Evolutionary conservation across 2,797 vertebrate genomes (phyloP), one percentile per base, ranked within the genome.

Genomic region (Gadopsis marmoratus): DNA sequence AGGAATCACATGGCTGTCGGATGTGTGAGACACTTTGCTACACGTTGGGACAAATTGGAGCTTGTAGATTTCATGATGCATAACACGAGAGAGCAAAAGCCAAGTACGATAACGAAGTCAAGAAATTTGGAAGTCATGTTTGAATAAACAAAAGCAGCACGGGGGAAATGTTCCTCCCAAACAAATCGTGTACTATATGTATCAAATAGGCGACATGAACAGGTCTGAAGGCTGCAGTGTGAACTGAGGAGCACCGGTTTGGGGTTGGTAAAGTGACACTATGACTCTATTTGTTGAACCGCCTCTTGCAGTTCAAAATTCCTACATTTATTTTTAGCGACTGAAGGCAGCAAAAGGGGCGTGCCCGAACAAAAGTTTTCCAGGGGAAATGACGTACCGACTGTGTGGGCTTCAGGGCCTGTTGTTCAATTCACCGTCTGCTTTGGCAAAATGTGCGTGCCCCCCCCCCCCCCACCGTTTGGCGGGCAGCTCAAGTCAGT

Each of bases 301-400:
- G 29, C 29, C 21, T 35, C 4, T 0, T 29, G 4, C n/a, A 3
- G 3, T 0, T 78, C 1, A 54, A 64, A 78, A 61, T 56, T 87
- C 83, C 65, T 4, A 90, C 65, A 41, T 45, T 74, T 9, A 11
- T 2, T 13, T 13, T 5, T 0, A 16, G 67, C 43, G 60, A 0
- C 0, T 89, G 86, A 94, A 93, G 3, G 89, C 88, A 87, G 21
- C 93, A 82, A 14, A 1, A 37, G 50, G 72, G 70, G 74, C 51
- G 37, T 39, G 53, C 74, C 87, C 65, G 84, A 86, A 84, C 63
- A 76, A 86, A 86, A 92, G 55, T 89, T 92, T 92, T 92, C 86
- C 83, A 92, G 66, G 48, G 93, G 93, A 92, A 91, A 86, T 93
- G 93, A 93, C 93, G 91, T 78, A 55, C 0, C 1, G 48, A 7